Base-by-base conservation (phyloP, 2,888 invertebrate species). In the Philaethria dido region DNA sequence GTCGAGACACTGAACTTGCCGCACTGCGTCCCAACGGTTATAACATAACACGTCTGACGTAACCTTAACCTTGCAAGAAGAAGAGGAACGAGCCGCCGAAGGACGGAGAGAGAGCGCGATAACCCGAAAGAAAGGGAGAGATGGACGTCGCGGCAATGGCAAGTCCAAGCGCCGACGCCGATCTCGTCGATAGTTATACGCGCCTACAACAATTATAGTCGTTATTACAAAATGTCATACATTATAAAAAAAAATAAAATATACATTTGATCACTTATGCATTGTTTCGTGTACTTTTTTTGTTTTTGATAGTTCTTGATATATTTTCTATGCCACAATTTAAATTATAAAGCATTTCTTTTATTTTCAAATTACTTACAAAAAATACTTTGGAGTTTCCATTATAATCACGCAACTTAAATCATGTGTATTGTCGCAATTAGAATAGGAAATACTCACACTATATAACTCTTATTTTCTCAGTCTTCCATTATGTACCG, bases 1-100 rank as follows among this genome's bases (percentile, higher is more conserved):
- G 80, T 86, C 91, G 89, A 91, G 92, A 92, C 92, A 92, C 92
- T 92, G 92, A 92, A 92, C 92, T 92, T 91, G 92, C 85, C 81
- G 82, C 83, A 86, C 88, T 86, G 89, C 88, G 90, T 88, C 91
- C 88, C 92, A 90, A 91, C 92, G 92, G 92, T 92, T 92, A 92
- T 92, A 92, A 92, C 92, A 92, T 92, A 92, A 92, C 92, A 92
- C 87, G 90, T 91, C 92, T 92, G 92, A 92, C 92, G 92, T 92
- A 92, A 92, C 92, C 92, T 92, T 92, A 92, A 92, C 92, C 92
- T 92, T 92, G 92, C 92, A 89, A 91, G 92, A 92, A 92, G 91
- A 90, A 92, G 92, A 90, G 92, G 91, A 91, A 90, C 88, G 84
- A 88, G 81, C 88, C 81, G 83, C 84, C 90, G 90, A 92, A 91